Conservation (phyloP, 2,113 vertebrate genomes). For the Semnornis frantzii region DNA sequence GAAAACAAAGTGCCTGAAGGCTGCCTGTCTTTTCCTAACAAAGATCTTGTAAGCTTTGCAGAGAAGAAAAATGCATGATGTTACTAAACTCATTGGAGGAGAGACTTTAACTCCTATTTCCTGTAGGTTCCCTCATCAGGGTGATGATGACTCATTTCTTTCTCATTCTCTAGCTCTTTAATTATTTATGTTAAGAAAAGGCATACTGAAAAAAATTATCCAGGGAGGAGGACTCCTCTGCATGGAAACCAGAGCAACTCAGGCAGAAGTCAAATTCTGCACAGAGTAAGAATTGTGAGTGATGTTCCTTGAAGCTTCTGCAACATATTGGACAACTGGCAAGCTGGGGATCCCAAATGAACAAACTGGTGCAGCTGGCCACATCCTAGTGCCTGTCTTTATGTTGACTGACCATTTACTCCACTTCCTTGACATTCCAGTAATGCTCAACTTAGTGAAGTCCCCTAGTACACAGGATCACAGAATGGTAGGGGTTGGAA, state of each 20-base stretch:
- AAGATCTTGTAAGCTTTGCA: not conserved
- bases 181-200: constrained; percentile 12
- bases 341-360: not conserved
- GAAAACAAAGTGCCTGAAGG: not conserved
- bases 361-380: not conserved
- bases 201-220: not conserved
- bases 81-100: not conserved
- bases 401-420: not conserved
- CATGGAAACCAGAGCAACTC: not conserved
- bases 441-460: not conserved
- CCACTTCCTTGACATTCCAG: not conserved
- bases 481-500: too few species aligned
- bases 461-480: not conserved
- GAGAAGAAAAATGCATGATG: not conserved
- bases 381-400: not conserved
- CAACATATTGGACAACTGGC: not conserved
- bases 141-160: not conserved
- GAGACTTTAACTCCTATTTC: not conserved
- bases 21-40: not conserved
- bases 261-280: not conserved
- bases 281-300: not conserved
- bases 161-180: not conserved
- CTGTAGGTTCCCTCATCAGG: not conserved
- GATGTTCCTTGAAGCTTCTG: not conserved
- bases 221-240: not conserved